Evolutionary conservation across 2,113 vertebrate genomes (phyloP).

Genomic region (Tonatia bakeri): DNA sequence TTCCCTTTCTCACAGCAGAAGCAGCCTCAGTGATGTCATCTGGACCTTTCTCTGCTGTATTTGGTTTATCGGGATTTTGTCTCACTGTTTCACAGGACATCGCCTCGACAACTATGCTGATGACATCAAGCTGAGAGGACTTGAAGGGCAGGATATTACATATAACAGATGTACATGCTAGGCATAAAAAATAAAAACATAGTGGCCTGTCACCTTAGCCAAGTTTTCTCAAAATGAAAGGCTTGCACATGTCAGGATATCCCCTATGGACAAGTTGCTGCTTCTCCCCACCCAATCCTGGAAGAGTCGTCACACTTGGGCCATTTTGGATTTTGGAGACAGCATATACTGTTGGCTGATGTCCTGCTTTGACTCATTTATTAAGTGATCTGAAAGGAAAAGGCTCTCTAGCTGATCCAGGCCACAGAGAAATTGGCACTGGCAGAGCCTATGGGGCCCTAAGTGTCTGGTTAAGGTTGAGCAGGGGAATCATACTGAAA

Average conservation of each 20-base stretch:
- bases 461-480: conserved; percentile 1
- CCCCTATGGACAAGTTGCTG: neutral
- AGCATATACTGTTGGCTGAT: neutral
- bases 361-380: neutral
- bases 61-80: conserved; percentile 15
- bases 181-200: conserved; percentile 16
- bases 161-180: neutral
- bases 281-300: neutral
- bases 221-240: conserved; percentile 41
- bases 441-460: neutral
- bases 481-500: neutral
- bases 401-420: neutral
- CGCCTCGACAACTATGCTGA: neutral
- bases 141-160: neutral
- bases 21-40: neutral
- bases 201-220: neutral
- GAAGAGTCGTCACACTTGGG: neutral
- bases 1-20: neutral
- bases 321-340: conserved; percentile 17
- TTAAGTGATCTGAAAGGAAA: neutral
- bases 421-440: neutral
- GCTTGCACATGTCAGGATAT: neutral
- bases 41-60: neutral
- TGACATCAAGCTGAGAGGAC: neutral
- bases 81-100: neutral